A percentile compares a stretch with the other conserved stretches of the same genome.
These are phyloP conservation scores for Saimiri boliviensis DNA, from an alignment of 2,113 vertebrate genomes.

Conservation along the genomic window DNA sequence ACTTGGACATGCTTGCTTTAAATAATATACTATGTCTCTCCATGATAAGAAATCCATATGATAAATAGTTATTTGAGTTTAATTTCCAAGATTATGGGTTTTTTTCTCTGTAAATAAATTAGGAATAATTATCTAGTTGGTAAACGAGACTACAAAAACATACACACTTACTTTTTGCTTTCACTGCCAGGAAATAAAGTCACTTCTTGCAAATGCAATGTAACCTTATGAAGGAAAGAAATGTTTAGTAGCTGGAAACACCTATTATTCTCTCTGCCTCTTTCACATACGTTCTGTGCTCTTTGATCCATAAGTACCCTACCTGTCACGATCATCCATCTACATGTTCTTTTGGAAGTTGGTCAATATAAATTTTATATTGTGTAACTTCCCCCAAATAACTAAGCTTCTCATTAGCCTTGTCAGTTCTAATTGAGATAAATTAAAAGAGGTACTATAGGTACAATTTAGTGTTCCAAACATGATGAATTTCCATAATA, in stretches of 20 bases:
- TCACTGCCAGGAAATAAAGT: not conserved
- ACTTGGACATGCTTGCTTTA: conserved; percentile 8
- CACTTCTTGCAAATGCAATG: not conserved
- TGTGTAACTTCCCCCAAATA: not conserved
- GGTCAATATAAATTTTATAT: not conserved
- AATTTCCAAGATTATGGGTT: not conserved
- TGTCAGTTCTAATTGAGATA: not conserved
- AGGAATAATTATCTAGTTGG: not conserved
- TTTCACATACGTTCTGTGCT: not conserved
- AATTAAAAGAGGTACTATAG: not conserved
- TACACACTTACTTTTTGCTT: not conserved
- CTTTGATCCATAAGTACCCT: not conserved
- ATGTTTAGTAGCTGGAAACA: not conserved
- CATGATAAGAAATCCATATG: not conserved
- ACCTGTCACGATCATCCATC: not conserved
- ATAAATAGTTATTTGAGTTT: not conserved
- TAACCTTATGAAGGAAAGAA: not conserved
- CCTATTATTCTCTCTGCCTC: not conserved
- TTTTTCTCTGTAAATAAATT: not conserved
- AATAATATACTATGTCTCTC: not conserved
- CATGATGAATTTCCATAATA: not conserved
- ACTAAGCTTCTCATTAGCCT: not conserved
- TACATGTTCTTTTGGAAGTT: not conserved
- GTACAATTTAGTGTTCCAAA: not conserved
- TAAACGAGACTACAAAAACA: not conserved